Base-by-base conservation (phyloP, 2,888 invertebrate genomes). In the Monochamus alternatus region DNA sequence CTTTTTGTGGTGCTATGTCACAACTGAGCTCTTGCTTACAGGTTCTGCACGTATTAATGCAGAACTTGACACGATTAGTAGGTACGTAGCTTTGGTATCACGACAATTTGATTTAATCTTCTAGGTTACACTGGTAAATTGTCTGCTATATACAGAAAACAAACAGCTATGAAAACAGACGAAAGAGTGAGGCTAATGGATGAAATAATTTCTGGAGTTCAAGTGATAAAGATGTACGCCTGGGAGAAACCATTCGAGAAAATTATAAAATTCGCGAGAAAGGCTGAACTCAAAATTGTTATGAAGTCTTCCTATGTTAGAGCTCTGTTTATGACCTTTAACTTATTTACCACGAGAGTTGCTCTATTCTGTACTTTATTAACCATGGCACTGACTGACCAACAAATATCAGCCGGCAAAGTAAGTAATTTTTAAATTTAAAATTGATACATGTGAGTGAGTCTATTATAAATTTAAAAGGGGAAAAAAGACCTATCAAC, bases 121-220 rank as follows among this genome's bases (percentile, higher is more conserved):
- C 59, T 87, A 93, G 92, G 92, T 81, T 93, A 92, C 86, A 92
- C 92, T 87, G 92, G 93, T 81, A 92, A 92, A 89, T 87, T 93
- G 82, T 91, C 93, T 1, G 92, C 93, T 65, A 90, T 88, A 74
- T 91, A 93, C 82, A 93, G 98, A 78, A 92, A 93, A 87, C 93
- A 93, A 85, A 96, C 96, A 0, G 98, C 98, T 0, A 90, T 91
- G 78, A 92, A 95, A 87, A 98, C 98, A 0, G 98, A 98, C 88
- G 94, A 95, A 83, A 91, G 98, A 78, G 95, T 98, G 59, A 93
- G 96, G 70, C 91, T 98, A 66, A 98, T 98, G 97, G 97, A 95
- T 87, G 98, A 99, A 91, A 94, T 98, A 82, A 95, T 98, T 78
- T 93, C 93, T 75, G 98, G 97, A 65, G 97, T 99, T 89, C 95